These are phyloP conservation scores for Siniperca undulata DNA, from an alignment of 2,797 vertebrate species.

Conservation along the genomic window DNA sequence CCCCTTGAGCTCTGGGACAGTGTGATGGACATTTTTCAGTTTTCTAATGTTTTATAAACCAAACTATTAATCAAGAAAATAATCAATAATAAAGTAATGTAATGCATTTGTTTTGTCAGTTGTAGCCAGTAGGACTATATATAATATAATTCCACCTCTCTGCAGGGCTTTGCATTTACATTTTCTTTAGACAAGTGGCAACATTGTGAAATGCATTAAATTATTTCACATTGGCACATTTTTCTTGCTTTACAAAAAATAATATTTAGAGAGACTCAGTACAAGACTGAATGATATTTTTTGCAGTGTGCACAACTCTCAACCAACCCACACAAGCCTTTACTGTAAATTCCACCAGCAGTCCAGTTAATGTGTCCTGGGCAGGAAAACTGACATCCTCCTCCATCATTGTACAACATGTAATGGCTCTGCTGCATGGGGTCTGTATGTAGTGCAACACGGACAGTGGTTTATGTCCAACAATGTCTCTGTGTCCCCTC, in stretches of 20 bases:
- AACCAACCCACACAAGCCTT: conserved; percentile 64
- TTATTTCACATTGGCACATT: background rate
- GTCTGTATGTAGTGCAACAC: conserved; percentile 44
- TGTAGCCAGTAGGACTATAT: background rate
- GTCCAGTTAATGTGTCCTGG: conserved; percentile 74
- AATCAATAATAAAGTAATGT: background rate
- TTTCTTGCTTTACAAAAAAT: background rate
- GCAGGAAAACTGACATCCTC: conserved; percentile 68
- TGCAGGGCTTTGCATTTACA: background rate
- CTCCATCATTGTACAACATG: conserved; percentile 57
- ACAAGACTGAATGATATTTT: conserved; percentile 40
- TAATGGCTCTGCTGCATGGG: conserved; percentile 43
- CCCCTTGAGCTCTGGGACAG: background rate
- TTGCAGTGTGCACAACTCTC: conserved; percentile 70
- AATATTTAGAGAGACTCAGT: background rate
- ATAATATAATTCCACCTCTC: background rate
- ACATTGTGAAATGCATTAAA: background rate
- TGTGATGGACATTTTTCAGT: background rate
- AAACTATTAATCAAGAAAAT: background rate
- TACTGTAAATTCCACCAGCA: conserved; percentile 77
- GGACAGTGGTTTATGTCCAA: conserved; percentile 28
- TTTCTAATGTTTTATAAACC: background rate
- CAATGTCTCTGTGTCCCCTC: conserved; percentile 3
- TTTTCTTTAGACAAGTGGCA: background rate
- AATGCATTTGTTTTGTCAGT: no score